Evolutionary conservation across 1,140 invertebrate genomes (phyloP).

Genomic region (Acromyrmex echinatior): DNA sequence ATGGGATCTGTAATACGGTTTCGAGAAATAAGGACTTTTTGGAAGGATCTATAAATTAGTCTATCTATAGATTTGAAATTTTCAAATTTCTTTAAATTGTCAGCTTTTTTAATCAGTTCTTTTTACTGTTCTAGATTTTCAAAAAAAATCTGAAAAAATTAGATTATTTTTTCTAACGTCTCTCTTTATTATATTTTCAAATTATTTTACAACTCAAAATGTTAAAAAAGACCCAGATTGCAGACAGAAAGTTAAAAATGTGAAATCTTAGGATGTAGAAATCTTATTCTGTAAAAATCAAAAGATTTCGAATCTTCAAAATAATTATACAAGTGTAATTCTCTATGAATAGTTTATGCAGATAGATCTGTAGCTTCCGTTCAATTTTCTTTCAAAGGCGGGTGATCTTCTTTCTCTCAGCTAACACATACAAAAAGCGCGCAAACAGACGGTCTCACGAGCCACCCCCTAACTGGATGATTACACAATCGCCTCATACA

Average conservation of each 20-base stretch:
- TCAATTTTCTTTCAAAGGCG: not conserved
- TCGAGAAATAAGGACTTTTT: not conserved
- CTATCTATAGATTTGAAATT: not conserved
- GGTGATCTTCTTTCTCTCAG: not conserved
- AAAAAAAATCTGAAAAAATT: no score
- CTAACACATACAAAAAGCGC: conserved; percentile 18
- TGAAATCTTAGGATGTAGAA: not conserved
- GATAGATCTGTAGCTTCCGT: not conserved
- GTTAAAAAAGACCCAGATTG: no score
- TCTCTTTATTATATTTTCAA: no score
- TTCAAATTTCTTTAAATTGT: no score
- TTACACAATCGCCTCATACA: conserved; percentile 21
- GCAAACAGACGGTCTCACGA: conserved; percentile 10
- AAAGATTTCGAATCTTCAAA: not conserved
- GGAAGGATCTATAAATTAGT: not conserved
- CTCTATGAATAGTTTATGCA: not conserved
- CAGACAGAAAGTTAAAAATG: not conserved
- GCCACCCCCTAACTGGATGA: conserved; percentile 11
- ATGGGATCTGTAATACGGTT: not conserved
- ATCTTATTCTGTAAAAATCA: not conserved
- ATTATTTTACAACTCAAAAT: no score
- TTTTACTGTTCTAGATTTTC: no score
- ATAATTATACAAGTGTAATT: not conserved
- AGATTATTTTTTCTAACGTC: no score
- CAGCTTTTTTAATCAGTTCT: no score